Percentiles rank a stretch among this genome's conserved stretches.
Conservation (phyloP, 2,113 vertebrate species). For the Butorides virescens region DNA sequence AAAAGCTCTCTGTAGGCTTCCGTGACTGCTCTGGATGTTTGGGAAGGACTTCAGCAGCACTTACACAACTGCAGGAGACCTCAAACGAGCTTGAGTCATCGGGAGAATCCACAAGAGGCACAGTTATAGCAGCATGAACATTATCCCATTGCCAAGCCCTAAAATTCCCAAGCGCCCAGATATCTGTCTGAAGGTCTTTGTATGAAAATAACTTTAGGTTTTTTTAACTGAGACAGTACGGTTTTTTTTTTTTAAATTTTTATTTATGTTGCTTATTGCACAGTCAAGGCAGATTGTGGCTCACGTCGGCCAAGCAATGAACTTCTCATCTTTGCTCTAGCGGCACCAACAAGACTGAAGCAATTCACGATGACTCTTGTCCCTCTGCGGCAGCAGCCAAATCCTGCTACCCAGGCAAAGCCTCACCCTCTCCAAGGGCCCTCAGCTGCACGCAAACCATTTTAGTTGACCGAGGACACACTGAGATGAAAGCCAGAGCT, state of each 20-base stretch:
- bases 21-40: background rate
- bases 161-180: background rate
- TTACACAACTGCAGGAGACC: background rate
- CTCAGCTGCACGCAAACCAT: background rate
- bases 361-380: background rate
- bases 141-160: background rate
- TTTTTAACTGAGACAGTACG: background rate
- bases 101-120: background rate
- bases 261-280: background rate
- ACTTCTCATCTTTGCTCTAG: background rate
- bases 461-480: background rate
- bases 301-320: background rate
- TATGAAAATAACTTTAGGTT: background rate
- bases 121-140: fast-evolving
- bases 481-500: background rate
- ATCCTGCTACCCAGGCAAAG: background rate
- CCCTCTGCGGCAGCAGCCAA: background rate
- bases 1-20: background rate
- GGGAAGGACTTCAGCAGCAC: background rate
- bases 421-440: background rate
- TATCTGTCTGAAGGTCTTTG: background rate
- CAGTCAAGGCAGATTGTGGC: background rate
- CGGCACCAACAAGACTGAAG: background rate
- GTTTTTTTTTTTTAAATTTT: background rate
- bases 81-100: background rate